These are phyloP conservation scores for Caenorhabditis japonica DNA, from an alignment of 2,888 invertebrate species.

Conservation along the genomic window DNA sequence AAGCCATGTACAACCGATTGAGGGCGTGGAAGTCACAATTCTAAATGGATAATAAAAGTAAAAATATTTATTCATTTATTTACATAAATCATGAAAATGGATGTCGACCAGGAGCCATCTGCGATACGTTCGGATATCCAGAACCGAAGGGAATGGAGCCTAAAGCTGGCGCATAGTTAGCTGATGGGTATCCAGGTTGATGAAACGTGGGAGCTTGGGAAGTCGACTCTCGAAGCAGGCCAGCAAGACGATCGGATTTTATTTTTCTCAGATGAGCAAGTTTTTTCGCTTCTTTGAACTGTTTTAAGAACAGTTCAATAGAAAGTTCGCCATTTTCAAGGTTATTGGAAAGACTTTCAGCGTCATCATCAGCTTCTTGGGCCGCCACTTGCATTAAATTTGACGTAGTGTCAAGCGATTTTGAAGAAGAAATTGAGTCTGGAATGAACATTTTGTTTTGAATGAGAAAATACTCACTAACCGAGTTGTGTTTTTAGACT, in stretches of 20 bases:
- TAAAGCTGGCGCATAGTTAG: conserved; percentile 32
- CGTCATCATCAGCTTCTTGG: conserved; percentile 92
- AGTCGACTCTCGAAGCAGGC: conserved; percentile 77
- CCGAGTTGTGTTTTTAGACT: conserved; percentile 86
- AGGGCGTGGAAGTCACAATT: no score
- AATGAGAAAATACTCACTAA: conserved; percentile 78
- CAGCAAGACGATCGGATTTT: conserved; percentile 92
- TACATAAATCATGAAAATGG: conserved; percentile 42
- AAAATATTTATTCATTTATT: no score
- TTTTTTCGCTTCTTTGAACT: conserved; percentile 86
- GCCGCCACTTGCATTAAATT: conserved; percentile 91
- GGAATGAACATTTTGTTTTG: background rate
- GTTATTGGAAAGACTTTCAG: conserved; percentile 81
- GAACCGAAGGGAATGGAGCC: conserved; percentile 35
- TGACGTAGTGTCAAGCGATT: conserved; percentile 88
- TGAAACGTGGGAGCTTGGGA: conserved; percentile 7
- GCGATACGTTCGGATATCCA: conserved; percentile 33
- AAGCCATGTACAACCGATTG: no score
- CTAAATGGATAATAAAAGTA: no score
- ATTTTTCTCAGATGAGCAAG: conserved; percentile 87
- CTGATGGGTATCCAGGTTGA: conserved; percentile 34
- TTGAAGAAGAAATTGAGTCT: conserved; percentile 81
- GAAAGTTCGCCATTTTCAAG: conserved; percentile 79
- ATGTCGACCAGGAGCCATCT: conserved; percentile 33
- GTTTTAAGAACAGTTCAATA: conserved; percentile 87